phyloP scores from a whole-genome alignment of 1,140 invertebrate species.

The Monomorium pharaonis region DNA sequence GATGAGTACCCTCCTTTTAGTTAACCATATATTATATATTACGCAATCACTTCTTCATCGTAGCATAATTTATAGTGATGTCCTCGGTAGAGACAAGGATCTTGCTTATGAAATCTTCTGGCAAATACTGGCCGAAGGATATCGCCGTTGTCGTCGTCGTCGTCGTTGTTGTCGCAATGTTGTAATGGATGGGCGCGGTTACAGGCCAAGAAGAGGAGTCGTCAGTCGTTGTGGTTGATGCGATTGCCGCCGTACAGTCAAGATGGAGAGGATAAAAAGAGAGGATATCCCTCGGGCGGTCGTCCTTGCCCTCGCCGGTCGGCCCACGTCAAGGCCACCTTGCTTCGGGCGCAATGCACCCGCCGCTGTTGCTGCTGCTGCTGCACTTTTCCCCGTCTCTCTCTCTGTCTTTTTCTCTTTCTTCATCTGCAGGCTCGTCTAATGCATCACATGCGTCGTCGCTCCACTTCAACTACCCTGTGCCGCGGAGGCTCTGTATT shows the following conservation, averaged over 20 bases:
- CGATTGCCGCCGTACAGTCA: constrained; percentile 52
- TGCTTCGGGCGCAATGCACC: constrained; percentile 83
- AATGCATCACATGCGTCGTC: constrained; percentile 38
- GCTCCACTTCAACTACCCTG: constrained; percentile 63
- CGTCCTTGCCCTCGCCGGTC: constrained; percentile 84
- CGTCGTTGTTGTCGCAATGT: constrained; percentile 40
- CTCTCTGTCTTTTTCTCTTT: constrained; percentile 1
- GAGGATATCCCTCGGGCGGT: constrained; percentile 81
- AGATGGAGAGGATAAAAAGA: constrained; percentile 68
- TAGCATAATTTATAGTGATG: constrained; percentile 13
- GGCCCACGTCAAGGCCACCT: constrained; percentile 83
- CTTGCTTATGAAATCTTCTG: not conserved
- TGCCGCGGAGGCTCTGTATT: constrained; percentile 32
- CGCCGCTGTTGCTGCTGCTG: constrained; percentile 56
- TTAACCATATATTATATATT: not conserved
- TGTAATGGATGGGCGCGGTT: constrained; percentile 67
- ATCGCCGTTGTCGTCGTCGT: not conserved
- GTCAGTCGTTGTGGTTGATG: constrained; percentile 64
- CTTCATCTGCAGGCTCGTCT: constrained; percentile 8
- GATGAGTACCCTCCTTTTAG: not conserved
- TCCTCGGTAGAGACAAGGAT: not conserved
- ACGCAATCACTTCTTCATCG: constrained; percentile 20
- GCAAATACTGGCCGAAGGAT: constrained; percentile 18
- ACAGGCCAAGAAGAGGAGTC: constrained; percentile 50
- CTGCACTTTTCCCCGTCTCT: constrained; percentile 37